These are phyloP conservation scores for Rattus rattus DNA, from an alignment of 2,113 vertebrate species.

Conservation along the genomic window DNA sequence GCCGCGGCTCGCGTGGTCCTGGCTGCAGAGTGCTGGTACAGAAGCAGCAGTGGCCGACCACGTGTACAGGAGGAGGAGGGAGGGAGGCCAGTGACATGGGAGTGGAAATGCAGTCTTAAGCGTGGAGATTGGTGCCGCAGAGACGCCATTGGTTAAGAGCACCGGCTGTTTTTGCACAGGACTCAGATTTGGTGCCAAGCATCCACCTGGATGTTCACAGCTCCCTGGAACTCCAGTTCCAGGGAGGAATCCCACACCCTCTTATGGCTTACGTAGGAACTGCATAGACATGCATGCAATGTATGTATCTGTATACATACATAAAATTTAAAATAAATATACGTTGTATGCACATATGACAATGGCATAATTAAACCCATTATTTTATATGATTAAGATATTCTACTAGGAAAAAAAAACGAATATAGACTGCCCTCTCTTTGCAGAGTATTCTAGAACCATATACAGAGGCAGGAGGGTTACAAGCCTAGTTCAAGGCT, in stretches of 20 bases:
- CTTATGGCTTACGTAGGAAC: background rate
- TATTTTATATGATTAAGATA: background rate
- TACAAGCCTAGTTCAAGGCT: background rate
- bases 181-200: background rate
- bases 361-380: background rate
- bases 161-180: background rate
- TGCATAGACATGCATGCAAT: background rate
- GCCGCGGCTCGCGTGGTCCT: background rate
- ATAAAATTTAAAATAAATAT: background rate
- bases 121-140: background rate
- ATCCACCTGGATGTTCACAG: background rate
- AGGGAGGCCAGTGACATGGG: background rate
- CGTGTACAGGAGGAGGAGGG: too few relatives aligned
- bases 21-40: background rate
- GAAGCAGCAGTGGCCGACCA: background rate
- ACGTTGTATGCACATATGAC: background rate
- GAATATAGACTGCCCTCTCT: background rate
- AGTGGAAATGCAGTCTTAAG: background rate
- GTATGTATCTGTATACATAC: too few relatives aligned
- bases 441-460: background rate
- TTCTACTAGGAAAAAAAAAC: slow-evolving; percentile 28
- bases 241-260: background rate
- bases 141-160: background rate
- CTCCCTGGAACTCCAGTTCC: background rate
- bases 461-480: background rate